phyloP scores from a whole-genome alignment of 1,140 invertebrate genomes.

The Yoshiicerus persimilis region DNA sequence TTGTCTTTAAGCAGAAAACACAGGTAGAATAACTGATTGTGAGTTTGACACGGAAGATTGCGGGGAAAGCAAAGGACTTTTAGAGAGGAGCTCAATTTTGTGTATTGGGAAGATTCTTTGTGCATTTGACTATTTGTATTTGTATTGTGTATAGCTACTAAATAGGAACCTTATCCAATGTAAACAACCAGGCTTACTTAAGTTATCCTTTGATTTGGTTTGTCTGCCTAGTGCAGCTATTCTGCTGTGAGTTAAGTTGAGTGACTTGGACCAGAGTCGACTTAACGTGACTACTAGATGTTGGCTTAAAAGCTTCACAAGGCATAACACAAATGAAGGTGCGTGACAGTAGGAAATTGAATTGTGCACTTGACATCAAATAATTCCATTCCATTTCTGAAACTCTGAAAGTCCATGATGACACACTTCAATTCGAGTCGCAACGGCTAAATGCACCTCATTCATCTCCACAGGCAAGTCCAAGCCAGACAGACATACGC shows the following conservation, averaged over 20 bases:
- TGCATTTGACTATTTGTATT: not conserved
- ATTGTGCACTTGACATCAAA: slow-evolving; percentile 25
- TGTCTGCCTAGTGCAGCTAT: too few species aligned
- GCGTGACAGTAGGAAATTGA: slow-evolving; percentile 23
- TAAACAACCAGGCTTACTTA: not conserved
- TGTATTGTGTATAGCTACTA: not conserved
- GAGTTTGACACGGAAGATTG: not conserved
- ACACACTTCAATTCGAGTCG: slow-evolving; percentile 1
- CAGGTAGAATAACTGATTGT: not conserved
- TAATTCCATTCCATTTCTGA: not conserved
- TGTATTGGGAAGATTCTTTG: too few species aligned
- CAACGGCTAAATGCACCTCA: not conserved
- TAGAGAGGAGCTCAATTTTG: too few species aligned
- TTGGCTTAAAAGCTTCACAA: slow-evolving; percentile 17
- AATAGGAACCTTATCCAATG: not conserved
- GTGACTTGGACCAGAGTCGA: not conserved
- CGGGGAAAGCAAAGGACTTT: too few species aligned
- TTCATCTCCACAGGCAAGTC: not conserved
- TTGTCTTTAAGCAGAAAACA: not conserved
- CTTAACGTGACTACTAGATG: not conserved
- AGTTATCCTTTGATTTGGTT: not conserved
- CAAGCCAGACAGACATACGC: not conserved
- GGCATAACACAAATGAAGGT: slow-evolving; percentile 5
- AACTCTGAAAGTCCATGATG: slow-evolving; percentile 15
- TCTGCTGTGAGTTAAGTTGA: not conserved